Evolutionary conservation across 2,888 invertebrate species (phyloP), one percentile per base, ranked within the genome.

Genomic region (Bugula neritina): DNA sequence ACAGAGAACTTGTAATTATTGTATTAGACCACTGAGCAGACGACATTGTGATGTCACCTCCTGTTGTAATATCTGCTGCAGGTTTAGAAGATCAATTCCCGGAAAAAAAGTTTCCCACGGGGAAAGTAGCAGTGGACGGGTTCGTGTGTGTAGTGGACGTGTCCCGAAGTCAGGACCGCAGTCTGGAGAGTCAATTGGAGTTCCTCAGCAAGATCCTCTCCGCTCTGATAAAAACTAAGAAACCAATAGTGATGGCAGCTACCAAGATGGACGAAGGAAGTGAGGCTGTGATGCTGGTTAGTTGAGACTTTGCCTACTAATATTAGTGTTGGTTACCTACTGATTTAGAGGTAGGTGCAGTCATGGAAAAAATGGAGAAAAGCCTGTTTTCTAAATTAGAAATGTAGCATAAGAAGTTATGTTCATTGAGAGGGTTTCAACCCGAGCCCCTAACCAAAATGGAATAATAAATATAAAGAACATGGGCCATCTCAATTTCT

Each of bases 121-220:
- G 97, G 0, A 91, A 93, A 83, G 87, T 97, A 73, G 89, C 89
- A 76, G 91, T 99, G 74, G 97, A 99, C 83, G 97, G 96, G 71
- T 98, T 96, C 86, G 86, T 98, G 71, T 94, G 96, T 83, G 90
- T 95, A 69, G 97, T 96, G 83, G 98, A 98, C 85, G 95, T 97
- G 77, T 94, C 94, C 84, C 89, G 91, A 72, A 94, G 96, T 79
- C 93, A 93, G 72, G 94, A 95, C 80, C 88, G 96, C 77, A 90
- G 90, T 79, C 88, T 95, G 84, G 94, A 95, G 82, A 92, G 92
- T 80, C 95, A 82, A 74, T 77, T 81, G 23, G 82, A 96, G 81
- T 89, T 91, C 79, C 89, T 93, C 72, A 90, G 91, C 69, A 76
- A 80, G 63, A 80, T 94, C 75, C 88, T 96, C 73, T 91, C 90